phyloP scores from a whole-genome alignment of 2,888 invertebrate genomes.

The Pterobdella sp. region DNA sequence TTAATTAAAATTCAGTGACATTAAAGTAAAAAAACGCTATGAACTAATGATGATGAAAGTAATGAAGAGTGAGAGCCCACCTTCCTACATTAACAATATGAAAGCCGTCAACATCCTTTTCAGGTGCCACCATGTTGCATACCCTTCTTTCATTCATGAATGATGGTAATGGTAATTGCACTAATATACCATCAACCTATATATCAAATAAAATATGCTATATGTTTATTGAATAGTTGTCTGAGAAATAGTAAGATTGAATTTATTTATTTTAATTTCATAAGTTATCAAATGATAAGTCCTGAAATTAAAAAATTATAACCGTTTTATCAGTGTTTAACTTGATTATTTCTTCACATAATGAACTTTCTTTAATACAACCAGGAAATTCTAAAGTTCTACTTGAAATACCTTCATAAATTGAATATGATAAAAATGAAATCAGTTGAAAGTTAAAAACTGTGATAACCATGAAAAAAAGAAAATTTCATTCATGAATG shows the following conservation, averaged over 20 bases:
- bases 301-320: too few relatives aligned
- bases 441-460: not conserved
- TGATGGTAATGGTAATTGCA: slow-evolving; percentile 67
- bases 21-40: too few relatives aligned
- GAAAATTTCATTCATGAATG: not conserved
- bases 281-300: too few relatives aligned
- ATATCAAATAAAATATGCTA: too few relatives aligned
- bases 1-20: too few relatives aligned
- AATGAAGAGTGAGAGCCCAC: slow-evolving; percentile 12
- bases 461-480: not conserved
- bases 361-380: slow-evolving; percentile 19
- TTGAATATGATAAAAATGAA: not conserved
- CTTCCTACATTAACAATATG: slow-evolving; percentile 74
- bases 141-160: slow-evolving; percentile 58
- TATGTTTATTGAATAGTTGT: too few relatives aligned
- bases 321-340: slow-evolving; percentile 40
- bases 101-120: slow-evolving; percentile 87
- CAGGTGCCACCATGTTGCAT: slow-evolving; percentile 70
- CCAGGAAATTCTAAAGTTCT: slow-evolving; percentile 28
- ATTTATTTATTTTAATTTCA: too few relatives aligned
- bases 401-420: slow-evolving; percentile 26
- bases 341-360: slow-evolving; percentile 17
- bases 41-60: too few relatives aligned
- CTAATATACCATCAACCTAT: slow-evolving; percentile 70
- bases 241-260: too few relatives aligned